Evolutionary conservation across 2,888 invertebrate genomes (phyloP).

Genomic region (Autographa pulchrina): DNA sequence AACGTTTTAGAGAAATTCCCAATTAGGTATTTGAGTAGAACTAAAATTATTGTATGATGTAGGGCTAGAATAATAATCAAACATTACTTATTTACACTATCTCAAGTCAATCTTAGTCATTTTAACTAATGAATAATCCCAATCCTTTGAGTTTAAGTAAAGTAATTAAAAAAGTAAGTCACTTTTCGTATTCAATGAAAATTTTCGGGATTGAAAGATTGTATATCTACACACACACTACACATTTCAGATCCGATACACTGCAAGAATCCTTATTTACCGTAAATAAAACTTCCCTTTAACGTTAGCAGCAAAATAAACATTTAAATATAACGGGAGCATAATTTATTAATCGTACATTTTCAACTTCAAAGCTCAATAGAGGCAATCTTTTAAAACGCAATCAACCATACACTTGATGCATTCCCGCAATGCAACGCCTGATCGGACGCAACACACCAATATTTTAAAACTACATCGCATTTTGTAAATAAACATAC

Average conservation of each 20-base stretch:
- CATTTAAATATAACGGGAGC: background rate
- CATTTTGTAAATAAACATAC: constrained; percentile 17
- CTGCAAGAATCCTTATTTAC: too few species aligned
- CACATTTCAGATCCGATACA: too few species aligned
- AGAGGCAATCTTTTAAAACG: constrained; percentile 28
- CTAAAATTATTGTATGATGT: background rate
- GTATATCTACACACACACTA: too few species aligned
- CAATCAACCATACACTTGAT: constrained; percentile 10
- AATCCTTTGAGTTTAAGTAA: too few species aligned
- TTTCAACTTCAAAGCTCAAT: constrained; percentile 8
- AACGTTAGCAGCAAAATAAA: background rate
- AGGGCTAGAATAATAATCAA: background rate
- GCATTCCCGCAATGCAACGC: constrained; percentile 15
- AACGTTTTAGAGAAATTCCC: background rate
- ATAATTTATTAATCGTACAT: background rate
- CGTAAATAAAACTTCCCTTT: too few species aligned
- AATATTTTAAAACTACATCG: constrained; percentile 22
- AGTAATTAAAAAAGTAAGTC: too few species aligned
- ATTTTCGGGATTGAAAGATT: too few species aligned
- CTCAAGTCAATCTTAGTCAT: background rate
- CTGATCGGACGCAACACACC: constrained; percentile 8
- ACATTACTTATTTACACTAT: background rate
- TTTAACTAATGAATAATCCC: background rate
- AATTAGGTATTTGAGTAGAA: background rate
- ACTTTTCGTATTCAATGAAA: too few species aligned